These are phyloP conservation scores for Polyergus mexicanus DNA, from an alignment of 1,140 invertebrate genomes.

Conservation along the genomic window DNA sequence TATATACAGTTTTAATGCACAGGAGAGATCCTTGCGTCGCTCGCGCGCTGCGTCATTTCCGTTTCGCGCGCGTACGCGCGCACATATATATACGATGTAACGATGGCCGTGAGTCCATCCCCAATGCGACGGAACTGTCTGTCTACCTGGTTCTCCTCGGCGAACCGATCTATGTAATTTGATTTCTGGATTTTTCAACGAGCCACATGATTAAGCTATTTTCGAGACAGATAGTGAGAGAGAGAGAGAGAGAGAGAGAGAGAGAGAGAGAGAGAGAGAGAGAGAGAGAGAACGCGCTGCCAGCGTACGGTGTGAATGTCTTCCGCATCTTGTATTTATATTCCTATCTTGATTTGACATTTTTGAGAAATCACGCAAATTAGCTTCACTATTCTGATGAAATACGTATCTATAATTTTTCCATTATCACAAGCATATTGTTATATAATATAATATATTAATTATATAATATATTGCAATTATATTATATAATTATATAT, in stretches of 20 bases:
- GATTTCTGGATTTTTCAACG: conserved; percentile 63
- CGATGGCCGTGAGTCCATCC: conserved; percentile 26
- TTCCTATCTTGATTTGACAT: not conserved
- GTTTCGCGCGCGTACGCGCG: conserved; percentile 63
- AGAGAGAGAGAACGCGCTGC: not conserved
- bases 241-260: not conserved
- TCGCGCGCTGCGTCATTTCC: conserved; percentile 79
- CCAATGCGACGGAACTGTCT: not conserved
- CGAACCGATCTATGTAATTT: conserved; percentile 63
- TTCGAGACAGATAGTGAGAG: conserved; percentile 5
- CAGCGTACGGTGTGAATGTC: not conserved
- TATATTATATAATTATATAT: too few species aligned
- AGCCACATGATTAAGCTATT: conserved; percentile 72
- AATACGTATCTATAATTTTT: too few species aligned
- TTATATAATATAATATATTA: too few species aligned
- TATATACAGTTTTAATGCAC: conserved; percentile 62
- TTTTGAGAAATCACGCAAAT: too few species aligned
- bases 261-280: not conserved
- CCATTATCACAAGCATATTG: too few species aligned
- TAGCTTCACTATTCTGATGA: not conserved
- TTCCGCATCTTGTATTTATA: not conserved
- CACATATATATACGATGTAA: conserved; percentile 9
- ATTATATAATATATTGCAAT: too few species aligned
- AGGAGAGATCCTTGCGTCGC: conserved; percentile 40
- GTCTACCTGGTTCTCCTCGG: conserved; percentile 29